Evolutionary conservation across 37 sponge, comb jelly and placozoan genomes (phyloP).

Genomic region (Dysidea cf. avara): DNA sequence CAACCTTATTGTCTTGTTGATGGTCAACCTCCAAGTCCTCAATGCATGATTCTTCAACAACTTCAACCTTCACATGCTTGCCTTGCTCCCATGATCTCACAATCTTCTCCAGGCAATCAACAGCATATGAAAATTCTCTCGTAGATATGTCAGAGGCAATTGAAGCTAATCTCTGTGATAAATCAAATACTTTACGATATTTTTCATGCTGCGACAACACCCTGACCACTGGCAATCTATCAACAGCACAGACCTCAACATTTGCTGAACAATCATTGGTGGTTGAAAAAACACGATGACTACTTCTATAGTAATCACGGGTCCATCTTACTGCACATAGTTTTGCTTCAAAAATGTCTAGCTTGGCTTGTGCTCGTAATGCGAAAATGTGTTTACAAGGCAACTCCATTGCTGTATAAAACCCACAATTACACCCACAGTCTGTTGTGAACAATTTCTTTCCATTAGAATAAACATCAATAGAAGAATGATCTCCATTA

Average conservation of each 20-base stretch:
- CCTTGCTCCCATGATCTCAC: too few relatives aligned
- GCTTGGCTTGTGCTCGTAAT: neutral
- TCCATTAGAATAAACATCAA: slow-evolving; percentile 23
- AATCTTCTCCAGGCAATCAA: too few relatives aligned
- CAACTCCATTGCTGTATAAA: slow-evolving; percentile 33
- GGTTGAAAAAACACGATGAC: slow-evolving; percentile 31
- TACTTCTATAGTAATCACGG: slow-evolving; percentile 20
- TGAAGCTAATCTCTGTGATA: too few relatives aligned
- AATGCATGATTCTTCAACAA: too few relatives aligned
- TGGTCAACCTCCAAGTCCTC: too few relatives aligned
- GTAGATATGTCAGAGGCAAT: too few relatives aligned
- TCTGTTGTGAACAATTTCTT: neutral
- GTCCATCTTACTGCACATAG: slow-evolving; percentile 39
- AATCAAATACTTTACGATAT: too few relatives aligned
- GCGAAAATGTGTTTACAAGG: slow-evolving; percentile 65
- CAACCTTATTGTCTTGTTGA: too few relatives aligned
- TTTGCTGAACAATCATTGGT: neutral
- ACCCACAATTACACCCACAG: slow-evolving; percentile 31
- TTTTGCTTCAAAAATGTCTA: slow-evolving; percentile 13
- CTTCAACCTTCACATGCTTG: too few relatives aligned
- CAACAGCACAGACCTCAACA: neutral
- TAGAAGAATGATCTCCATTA: slow-evolving; percentile 7
- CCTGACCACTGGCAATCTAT: slow-evolving; percentile 1
- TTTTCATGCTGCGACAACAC: slow-evolving; percentile 50
- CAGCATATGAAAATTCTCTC: too few relatives aligned